Evolutionary conservation across 2,888 invertebrate genomes (phyloP), one percentile per base, ranked within the genome.

Genomic region (Blera fallax): DNA sequence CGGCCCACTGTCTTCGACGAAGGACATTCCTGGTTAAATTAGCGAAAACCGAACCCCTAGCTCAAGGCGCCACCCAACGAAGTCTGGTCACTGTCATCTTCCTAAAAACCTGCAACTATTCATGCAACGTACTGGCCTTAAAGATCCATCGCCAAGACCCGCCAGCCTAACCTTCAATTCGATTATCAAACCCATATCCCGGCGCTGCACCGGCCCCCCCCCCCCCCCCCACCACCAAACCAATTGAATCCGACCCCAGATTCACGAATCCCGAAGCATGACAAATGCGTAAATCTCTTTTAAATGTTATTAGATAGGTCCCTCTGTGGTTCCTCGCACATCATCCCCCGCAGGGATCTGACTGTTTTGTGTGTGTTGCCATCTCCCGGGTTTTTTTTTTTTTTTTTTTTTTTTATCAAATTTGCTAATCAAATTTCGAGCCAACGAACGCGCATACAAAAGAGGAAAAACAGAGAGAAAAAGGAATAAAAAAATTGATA

Each of bases 361-460:
- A 24, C 2, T 24, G 24, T 29, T 16, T 24, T n/a, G 24, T 27
- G 21, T 21, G 14, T 70, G 18, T n/a, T 11, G 11, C 6, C 45
- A 3, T 32, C 6, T 32, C 11, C 11, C 6, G n/a, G 2, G 5
- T 48, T 11, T 18, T 11, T 24, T 62, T 21, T 8, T n/a, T 27
- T 65, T 1, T 32, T 21, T 27, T 16, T 43, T 27, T 27, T 37
- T 24, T 50, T 37, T 67, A 74, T 65, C 24, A 62, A 81, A 74
- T 74, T 81, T 74, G 50, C 60, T 81, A 81, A 81, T 81, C 76
- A 70, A 76, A 81, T 81, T 81, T 69, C 67, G 54, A 48, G 40
- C 16, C 54, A 45, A 64, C 32, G 24, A 27, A 34, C 3, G 52
- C 50, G 14, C 18, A 16, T 34, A 21, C 43, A 70, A 18, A 24